These are phyloP conservation scores for Gymnocypris eckloni DNA, from an alignment of 2,797 vertebrate species.

Conservation along the genomic window DNA sequence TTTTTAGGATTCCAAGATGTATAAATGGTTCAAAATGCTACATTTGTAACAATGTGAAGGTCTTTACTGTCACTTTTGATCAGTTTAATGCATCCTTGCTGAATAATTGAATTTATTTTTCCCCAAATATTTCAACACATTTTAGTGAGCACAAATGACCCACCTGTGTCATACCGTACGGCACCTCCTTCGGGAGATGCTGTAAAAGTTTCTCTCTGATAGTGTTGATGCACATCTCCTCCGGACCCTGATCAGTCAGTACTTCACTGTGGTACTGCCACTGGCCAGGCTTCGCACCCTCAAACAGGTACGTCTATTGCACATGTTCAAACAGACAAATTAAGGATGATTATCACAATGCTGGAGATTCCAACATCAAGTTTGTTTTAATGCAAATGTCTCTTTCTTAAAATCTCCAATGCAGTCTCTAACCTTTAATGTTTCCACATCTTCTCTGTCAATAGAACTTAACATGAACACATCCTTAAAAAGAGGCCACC, in stretches of 20 bases:
- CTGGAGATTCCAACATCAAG: neutral
- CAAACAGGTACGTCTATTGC: constrained; percentile 86
- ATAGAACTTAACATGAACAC: constrained; percentile 95
- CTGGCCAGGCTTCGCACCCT: constrained; percentile 82
- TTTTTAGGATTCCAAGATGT: neutral
- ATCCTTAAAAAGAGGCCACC: constrained; percentile 92
- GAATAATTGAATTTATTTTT: neutral
- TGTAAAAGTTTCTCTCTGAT: constrained; percentile 92
- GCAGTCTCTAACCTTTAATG: constrained; percentile 82
- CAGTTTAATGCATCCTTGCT: neutral
- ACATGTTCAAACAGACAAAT: neutral
- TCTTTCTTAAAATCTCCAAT: neutral
- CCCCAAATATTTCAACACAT: neutral
- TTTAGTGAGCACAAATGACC: neutral
- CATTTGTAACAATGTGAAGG: neutral
- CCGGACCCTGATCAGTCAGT: constrained; percentile 89
- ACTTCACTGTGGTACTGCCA: constrained; percentile 94
- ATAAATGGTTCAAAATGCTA: neutral
- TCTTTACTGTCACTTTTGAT: neutral
- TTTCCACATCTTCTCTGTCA: constrained; percentile 84
- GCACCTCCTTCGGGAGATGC: constrained; percentile 89
- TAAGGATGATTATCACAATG: neutral
- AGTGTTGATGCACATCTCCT: constrained; percentile 86
- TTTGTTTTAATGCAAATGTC: neutral
- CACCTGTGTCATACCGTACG: constrained; percentile 89